Base-by-base conservation (phyloP, 2,113 vertebrate genomes). In the Archocentrus centrarchus region DNA sequence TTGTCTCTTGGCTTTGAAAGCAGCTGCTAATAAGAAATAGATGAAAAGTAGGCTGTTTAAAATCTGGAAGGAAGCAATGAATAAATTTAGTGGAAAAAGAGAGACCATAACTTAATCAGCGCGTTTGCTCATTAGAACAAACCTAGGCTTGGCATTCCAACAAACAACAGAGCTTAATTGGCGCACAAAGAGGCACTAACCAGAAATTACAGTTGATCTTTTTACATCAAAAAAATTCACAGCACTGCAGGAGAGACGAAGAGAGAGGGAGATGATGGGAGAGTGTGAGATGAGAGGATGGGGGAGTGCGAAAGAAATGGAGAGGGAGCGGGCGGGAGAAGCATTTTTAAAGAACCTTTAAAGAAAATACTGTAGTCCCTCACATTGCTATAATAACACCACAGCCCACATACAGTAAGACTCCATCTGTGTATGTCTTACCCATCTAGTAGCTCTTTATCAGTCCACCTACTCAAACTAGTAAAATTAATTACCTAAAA, bases 1-100 rank as follows among this genome's bases (percentile, higher is more conserved):
- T 83, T 91, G 90, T 92, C 58, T 75, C 76, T 75, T 53, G 41
- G 41, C 79, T 85, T 83, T 86, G 73, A 92, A 83, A 85, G 77
- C 47, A 66, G 62, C 78, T 63, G 61, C 81, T 85, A 63, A 85
- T 80, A 79, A 88, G 47, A 82, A 82, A 85, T 57, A 44, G 78
- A 87, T 80, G 39, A 86, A 53, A 81, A 59, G 68, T 62, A 81
- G 3, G 5, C 20, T 35, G 82, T 58, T 86, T 7, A 64, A 77
- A 84, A 78, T 79, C 82, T 68, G 59, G 27, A 88, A 61, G 39
- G 10, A 84, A 84, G 81, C 2, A 0, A 30, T 58, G 78, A 64
- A 83, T 63, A 30, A 20, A 79, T 66, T 60, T 14, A 55, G 86
- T 1, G 18, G 5, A 6, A 15, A 64, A 58, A 35, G 44, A 75